Evolutionary conservation across 2,888 invertebrate genomes (phyloP).

Genomic region (Himalopsyche japonica): DNA sequence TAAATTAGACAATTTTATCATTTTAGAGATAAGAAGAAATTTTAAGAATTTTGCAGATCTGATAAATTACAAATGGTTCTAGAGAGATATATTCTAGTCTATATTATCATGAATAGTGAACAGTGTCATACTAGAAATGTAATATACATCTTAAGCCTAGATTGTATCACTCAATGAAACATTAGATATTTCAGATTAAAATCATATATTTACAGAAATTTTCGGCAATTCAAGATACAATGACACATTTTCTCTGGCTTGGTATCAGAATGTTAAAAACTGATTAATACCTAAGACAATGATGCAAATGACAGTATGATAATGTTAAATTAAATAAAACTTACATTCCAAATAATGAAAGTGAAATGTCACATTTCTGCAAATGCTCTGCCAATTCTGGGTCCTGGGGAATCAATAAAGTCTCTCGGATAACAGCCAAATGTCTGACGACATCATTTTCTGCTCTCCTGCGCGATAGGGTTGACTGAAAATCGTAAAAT

Average conservation of each 20-base stretch:
- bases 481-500: not conserved
- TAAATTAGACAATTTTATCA: too few species aligned
- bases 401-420: constrained; percentile 67
- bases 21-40: too few species aligned
- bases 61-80: too few species aligned
- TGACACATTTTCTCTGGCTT: not conserved
- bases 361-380: constrained; percentile 72
- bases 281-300: not conserved
- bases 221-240: not conserved
- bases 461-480: constrained; percentile 5
- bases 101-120: too few species aligned
- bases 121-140: too few species aligned
- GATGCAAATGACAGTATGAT: not conserved
- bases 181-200: too few species aligned
- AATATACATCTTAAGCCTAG: too few species aligned
- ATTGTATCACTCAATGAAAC: too few species aligned
- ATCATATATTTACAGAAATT: too few species aligned
- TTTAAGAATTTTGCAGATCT: too few species aligned
- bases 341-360: constrained; percentile 86
- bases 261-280: too few species aligned
- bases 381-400: constrained; percentile 58
- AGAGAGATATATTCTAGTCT: too few species aligned
- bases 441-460: constrained; percentile 66
- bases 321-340: constrained; percentile 45
- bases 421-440: constrained; percentile 63